These are phyloP conservation scores for Pollachius pollachius DNA, from an alignment of 2,113 vertebrate genomes.

Conservation along the genomic window DNA sequence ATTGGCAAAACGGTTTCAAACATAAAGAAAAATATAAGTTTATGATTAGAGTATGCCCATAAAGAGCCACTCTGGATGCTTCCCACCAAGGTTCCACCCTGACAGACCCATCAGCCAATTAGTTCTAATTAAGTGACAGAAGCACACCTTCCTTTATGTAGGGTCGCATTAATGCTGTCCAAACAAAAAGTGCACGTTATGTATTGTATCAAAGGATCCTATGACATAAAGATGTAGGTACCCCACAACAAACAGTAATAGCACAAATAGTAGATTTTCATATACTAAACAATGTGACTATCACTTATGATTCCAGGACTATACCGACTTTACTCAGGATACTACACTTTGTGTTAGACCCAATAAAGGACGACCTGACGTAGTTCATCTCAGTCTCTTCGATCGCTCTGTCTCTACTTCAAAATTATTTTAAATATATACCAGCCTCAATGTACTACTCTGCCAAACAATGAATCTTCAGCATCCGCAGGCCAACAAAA, in stretches of 20 bases:
- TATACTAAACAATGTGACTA: no score
- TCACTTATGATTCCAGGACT: no score
- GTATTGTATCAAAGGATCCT: background rate
- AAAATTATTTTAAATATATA: no score
- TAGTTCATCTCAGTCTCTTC: no score
- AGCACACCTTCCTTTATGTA: slow-evolving; percentile 26
- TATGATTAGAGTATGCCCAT: slow-evolving; percentile 47
- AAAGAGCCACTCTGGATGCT: slow-evolving; percentile 23
- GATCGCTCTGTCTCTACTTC: no score
- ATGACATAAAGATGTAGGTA: background rate
- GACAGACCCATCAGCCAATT: slow-evolving; percentile 45
- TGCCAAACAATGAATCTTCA: no score
- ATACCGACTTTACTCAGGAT: no score
- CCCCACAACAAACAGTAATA: background rate
- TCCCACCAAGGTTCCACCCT: slow-evolving; percentile 3
- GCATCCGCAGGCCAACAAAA: no score
- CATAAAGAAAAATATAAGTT: slow-evolving; percentile 11
- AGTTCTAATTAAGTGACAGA: slow-evolving; percentile 50
- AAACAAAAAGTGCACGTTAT: background rate
- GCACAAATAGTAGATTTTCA: no score
- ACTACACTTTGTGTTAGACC: no score
- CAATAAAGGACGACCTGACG: no score
- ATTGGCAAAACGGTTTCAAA: slow-evolving; percentile 41
- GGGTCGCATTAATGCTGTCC: slow-evolving; percentile 10
- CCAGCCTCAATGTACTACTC: no score